These are phyloP conservation scores for Aleiodes testaceus DNA, from an alignment of 2,888 invertebrate species.

Conservation along the genomic window DNA sequence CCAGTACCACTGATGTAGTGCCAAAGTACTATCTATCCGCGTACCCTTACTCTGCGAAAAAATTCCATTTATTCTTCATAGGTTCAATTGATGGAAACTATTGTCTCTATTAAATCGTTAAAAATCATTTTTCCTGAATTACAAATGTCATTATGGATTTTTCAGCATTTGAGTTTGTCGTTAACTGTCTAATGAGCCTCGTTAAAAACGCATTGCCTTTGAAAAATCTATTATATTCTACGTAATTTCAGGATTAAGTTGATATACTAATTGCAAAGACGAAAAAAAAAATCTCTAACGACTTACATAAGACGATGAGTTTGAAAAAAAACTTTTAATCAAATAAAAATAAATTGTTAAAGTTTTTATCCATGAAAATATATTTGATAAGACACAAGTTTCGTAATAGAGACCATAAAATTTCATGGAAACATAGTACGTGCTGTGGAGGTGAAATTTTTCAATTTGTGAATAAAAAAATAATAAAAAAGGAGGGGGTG, in stretches of 20 bases:
- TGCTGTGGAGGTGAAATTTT: no score
- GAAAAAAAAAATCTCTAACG: background rate
- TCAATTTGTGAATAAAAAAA: background rate
- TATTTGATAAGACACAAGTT: no score
- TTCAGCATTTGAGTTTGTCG: slow-evolving; percentile 1
- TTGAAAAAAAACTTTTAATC: no score
- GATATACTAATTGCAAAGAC: no score
- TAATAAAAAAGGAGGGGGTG: slow-evolving; percentile 1
- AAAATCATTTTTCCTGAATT: slow-evolving; percentile 11
- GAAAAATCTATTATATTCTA: slow-evolving; percentile 9
- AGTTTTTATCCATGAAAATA: no score
- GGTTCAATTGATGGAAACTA: background rate
- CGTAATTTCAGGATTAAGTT: background rate
- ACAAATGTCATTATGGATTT: slow-evolving; percentile 6
- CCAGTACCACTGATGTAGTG: slow-evolving; percentile 47
- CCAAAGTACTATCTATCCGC: slow-evolving; percentile 35
- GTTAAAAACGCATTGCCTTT: slow-evolving; percentile 7
- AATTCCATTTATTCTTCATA: background rate
- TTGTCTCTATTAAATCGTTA: background rate
- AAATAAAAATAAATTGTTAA: no score
- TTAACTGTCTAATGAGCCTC: slow-evolving; percentile 17
- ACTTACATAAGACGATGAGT: no score
- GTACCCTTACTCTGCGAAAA: slow-evolving; percentile 4
- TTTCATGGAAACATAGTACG: no score
- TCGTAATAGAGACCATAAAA: no score